Evolutionary conservation across 2,888 invertebrate genomes (phyloP), one percentile per base, ranked within the genome.

Genomic region (Syrphus vitripennis): DNA sequence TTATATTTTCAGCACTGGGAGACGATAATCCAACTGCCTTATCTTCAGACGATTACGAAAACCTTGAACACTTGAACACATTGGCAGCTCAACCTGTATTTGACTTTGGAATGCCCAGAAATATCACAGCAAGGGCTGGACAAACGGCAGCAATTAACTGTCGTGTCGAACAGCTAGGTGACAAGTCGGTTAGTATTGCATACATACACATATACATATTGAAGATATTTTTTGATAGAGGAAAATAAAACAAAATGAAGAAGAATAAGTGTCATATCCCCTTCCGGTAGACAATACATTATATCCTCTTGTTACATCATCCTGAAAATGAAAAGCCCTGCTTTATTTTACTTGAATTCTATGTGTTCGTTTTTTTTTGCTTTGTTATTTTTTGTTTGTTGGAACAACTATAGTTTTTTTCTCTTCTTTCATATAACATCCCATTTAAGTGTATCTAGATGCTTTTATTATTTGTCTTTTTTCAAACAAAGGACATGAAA

Each of bases 81-180:
- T 63, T 77, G 77, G 67, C 82, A 29, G 63, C 91, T 86, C 91
- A 92, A 87, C 97, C 97, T 57, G 96, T 96, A 93, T 97, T 97
- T 93, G 97, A 97, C 93, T 95, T 96, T 93, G 96, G 96, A 92
- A 96, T 97, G 91, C 95, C 96, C 34, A 94, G 97, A 88, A 97
- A 97, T 93, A 96, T 97, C 89, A 97, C 97, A 69, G 96, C 97
- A 5, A 95, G 97, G 88, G 96, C 97, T 81, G 97, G 97, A 26
- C 97, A 97, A 93, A 97, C 97, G 88, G 97, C 97, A 70, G 97
- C 97, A 93, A 94, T 97, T 90, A 97, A 97, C 92, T 97, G 97
- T 93, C 94, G 97, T 91, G 97, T 97, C 83, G 96, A 97, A 92
- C 96, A 97, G 91, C 94, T 97, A 63, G 96, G 97, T 63, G 97